phyloP scores from a whole-genome alignment of 2,113 vertebrate species.

The Mustela lutreola region DNA sequence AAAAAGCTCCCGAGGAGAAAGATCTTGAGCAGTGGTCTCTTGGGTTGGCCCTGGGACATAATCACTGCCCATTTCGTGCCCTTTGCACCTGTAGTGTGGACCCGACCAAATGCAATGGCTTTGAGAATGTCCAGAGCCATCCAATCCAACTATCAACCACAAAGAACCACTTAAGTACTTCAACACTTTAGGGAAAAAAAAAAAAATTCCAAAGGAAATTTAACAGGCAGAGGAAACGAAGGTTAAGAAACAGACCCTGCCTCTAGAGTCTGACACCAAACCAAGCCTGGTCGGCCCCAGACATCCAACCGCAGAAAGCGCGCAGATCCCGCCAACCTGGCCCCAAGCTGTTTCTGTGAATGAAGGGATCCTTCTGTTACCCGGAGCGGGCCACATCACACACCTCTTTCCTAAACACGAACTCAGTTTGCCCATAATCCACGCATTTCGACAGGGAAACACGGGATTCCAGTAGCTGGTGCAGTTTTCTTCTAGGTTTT shows the following conservation, averaged over 20 bases:
- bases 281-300: background rate
- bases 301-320: background rate
- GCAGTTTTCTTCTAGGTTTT: background rate
- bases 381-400: background rate
- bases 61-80: background rate
- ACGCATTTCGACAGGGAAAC: background rate
- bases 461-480: background rate
- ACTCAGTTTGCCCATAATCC: background rate
- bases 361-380: background rate
- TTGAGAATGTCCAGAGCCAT: background rate
- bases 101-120: background rate
- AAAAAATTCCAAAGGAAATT: background rate
- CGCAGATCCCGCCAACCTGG: background rate
- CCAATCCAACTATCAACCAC: background rate
- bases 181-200: background rate
- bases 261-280: background rate
- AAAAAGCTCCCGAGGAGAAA: background rate
- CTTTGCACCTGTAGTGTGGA: background rate
- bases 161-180: background rate
- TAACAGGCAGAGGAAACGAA: constrained; percentile 8
- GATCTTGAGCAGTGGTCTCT: background rate
- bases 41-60: accelerated
- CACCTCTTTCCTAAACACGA: background rate
- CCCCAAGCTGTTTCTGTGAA: constrained; percentile 2
- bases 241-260: background rate